Evolutionary conservation across 1,140 invertebrate species (phyloP).

Genomic region (Lithobius niger): DNA sequence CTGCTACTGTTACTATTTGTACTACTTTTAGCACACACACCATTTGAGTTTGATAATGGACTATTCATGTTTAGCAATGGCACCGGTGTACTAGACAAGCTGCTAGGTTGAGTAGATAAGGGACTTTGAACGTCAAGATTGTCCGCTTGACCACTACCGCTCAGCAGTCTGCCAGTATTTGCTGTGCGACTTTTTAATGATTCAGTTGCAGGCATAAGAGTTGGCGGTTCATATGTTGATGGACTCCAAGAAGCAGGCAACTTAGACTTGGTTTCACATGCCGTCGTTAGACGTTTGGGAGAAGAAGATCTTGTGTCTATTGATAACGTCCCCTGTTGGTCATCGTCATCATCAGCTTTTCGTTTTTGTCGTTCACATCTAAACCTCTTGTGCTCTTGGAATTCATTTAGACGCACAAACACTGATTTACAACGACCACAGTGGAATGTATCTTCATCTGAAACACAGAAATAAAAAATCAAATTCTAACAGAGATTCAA

Average conservation of each 20-base stretch:
- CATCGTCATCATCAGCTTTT: too few relatives aligned
- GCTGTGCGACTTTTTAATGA: too few relatives aligned
- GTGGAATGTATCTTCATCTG: constrained; percentile 8
- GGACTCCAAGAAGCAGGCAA: too few relatives aligned
- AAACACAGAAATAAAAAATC: not conserved
- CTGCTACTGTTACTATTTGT: not conserved
- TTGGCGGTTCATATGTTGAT: too few relatives aligned
- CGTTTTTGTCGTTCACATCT: not conserved
- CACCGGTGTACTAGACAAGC: not conserved
- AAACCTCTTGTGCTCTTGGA: constrained; percentile 1
- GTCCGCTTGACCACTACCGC: too few relatives aligned
- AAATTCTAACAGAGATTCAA: too few relatives aligned
- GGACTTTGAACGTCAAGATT: not conserved
- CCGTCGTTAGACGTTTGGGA: too few relatives aligned
- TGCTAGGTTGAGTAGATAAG: not conserved
- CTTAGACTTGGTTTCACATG: too few relatives aligned
- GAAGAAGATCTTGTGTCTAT: too few relatives aligned
- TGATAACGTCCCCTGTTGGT: too few relatives aligned
- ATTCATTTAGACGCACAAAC: constrained; percentile 1
- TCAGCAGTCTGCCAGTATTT: too few relatives aligned
- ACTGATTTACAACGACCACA: constrained; percentile 6
- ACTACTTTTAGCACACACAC: not conserved
- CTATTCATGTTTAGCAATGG: constrained; percentile 2
- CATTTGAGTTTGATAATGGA: not conserved
- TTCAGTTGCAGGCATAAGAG: too few relatives aligned